A percentile compares a stretch with the other conserved stretches of the same genome.
These are phyloP conservation scores for Discoglossus pictus DNA, from an alignment of 2,797 vertebrate genomes.

Conservation along the genomic window DNA sequence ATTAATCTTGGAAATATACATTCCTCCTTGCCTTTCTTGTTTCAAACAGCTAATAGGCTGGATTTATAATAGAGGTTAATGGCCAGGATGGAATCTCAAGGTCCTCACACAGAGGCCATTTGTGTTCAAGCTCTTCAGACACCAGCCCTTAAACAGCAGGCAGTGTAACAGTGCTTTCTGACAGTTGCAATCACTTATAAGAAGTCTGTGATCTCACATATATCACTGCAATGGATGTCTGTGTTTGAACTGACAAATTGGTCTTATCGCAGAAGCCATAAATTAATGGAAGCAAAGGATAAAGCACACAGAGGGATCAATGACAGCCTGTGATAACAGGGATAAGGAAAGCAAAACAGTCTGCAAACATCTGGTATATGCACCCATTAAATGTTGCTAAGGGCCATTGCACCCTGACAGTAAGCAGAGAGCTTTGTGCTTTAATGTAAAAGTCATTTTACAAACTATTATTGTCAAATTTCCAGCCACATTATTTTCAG, in stretches of 20 bases:
- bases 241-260: conserved; percentile 49
- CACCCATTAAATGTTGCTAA: conserved; percentile 54
- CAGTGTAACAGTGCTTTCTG: conserved; percentile 13
- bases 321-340: conserved; percentile 52
- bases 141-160: conserved; percentile 15
- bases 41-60: conserved; percentile 1
- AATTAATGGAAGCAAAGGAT: conserved; percentile 45
- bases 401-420: conserved; percentile 55
- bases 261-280: conserved; percentile 38
- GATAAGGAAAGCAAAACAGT: conserved; percentile 56
- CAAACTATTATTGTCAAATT: conserved; percentile 64
- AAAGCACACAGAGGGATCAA: conserved; percentile 42
- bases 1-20: not conserved
- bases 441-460: conserved; percentile 67
- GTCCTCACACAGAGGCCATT: conserved; percentile 24
- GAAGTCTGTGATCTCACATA: conserved; percentile 5
- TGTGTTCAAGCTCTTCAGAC: conserved; percentile 28
- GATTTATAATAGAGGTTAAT: conserved; percentile 31
- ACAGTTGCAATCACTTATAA: conserved; percentile 1
- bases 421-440: conserved; percentile 60
- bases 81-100: conserved; percentile 38
- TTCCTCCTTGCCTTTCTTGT: not conserved
- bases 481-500: conserved; percentile 43
- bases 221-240: conserved; percentile 24
- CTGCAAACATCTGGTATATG: conserved; percentile 64